These are phyloP conservation scores for Pandemis heparana DNA, from an alignment of 2,888 invertebrate genomes.

Conservation along the genomic window DNA sequence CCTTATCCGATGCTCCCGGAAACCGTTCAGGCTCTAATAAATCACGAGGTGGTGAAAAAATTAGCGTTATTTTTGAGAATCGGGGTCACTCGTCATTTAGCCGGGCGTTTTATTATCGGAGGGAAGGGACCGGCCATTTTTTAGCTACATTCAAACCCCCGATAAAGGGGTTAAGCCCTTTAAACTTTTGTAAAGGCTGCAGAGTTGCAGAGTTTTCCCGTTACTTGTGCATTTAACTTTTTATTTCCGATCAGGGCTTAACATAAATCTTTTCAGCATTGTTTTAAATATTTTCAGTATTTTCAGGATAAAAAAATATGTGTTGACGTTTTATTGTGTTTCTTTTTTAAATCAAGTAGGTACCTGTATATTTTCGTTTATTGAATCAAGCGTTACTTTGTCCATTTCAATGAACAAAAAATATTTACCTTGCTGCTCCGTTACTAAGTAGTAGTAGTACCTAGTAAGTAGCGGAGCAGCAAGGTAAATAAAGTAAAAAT, in stretches of 20 bases:
- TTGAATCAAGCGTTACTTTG: no score
- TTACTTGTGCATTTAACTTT: slow-evolving; percentile 33
- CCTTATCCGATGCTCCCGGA: slow-evolving; percentile 59
- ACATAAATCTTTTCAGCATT: neutral
- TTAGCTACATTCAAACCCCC: slow-evolving; percentile 51
- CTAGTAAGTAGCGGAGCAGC: neutral
- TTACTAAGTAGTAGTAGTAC: no score
- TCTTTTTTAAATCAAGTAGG: neutral
- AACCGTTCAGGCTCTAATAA: slow-evolving; percentile 68
- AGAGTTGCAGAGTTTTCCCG: slow-evolving; percentile 36
- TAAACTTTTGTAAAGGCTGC: slow-evolving; percentile 43
- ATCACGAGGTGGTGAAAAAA: slow-evolving; percentile 67
- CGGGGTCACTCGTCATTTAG: slow-evolving; percentile 61
- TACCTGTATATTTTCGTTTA: no score
- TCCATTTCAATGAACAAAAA: no score
- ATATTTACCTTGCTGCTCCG: no score
- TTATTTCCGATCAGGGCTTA: slow-evolving; percentile 11
- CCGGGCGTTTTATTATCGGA: slow-evolving; percentile 59
- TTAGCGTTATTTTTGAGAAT: slow-evolving; percentile 68
- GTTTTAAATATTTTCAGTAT: neutral
- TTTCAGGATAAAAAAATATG: neutral
- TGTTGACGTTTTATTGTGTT: neutral
- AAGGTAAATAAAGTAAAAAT: neutral
- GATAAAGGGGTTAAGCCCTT: slow-evolving; percentile 58
- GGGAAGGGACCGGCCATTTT: slow-evolving; percentile 58